phyloP scores from a whole-genome alignment of 2,888 invertebrate genomes.

The Ornithoptera priamus region DNA sequence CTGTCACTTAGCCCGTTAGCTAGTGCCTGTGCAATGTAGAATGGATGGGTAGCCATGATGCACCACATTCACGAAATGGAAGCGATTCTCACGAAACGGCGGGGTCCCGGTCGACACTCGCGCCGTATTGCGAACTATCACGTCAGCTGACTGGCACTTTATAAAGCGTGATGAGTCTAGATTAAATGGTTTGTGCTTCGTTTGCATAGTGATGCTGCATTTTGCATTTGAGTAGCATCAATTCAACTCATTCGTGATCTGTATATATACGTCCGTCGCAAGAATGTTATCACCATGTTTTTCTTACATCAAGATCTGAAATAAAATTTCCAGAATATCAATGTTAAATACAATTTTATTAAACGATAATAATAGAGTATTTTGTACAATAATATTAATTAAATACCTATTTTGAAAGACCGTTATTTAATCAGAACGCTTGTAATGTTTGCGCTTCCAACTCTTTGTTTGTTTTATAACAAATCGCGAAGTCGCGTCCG shows the following conservation, averaged over 20 bases:
- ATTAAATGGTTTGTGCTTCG: conserved; percentile 25
- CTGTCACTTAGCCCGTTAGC: conserved; percentile 52
- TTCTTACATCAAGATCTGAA: neutral
- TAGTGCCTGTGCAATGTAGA: conserved; percentile 44
- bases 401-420: neutral
- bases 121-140: conserved; percentile 23
- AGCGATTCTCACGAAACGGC: conserved; percentile 55
- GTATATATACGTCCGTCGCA: neutral
- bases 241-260: neutral
- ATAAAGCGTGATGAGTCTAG: conserved; percentile 26
- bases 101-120: conserved; percentile 19
- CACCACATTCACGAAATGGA: conserved; percentile 48
- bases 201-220: conserved; percentile 10
- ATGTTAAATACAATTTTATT: neutral
- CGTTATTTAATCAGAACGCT: conserved; percentile 1
- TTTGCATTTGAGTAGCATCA: conserved; percentile 9
- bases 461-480: conserved; percentile 27
- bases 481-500: conserved; percentile 29
- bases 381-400: too few relatives aligned
- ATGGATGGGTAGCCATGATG: conserved; percentile 47
- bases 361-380: neutral
- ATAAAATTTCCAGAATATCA: neutral
- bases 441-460: conserved; percentile 22
- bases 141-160: conserved; percentile 25
- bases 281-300: neutral